Conservation (phyloP, 1,140 invertebrate genomes). For the Lepidurus arcticus region DNA sequence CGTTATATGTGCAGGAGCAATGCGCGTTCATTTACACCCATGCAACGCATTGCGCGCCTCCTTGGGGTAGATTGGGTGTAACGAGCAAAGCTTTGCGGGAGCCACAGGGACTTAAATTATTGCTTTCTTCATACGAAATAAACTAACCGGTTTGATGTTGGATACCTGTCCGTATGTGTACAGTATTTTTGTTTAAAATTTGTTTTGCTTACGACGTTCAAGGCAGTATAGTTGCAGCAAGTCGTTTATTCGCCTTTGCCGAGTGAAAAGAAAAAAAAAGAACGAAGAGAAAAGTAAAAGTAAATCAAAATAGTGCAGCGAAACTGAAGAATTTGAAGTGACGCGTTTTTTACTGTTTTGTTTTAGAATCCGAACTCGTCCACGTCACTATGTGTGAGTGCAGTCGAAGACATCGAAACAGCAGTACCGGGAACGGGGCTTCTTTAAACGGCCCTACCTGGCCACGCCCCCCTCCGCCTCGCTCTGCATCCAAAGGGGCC, state of each 20-base stretch:
- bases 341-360: not conserved
- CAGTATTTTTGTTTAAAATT: conserved; percentile 24
- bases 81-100: too few species aligned
- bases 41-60: too few species aligned
- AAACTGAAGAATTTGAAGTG: not conserved
- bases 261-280: too few species aligned
- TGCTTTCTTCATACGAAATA: too few species aligned
- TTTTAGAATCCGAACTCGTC: not conserved
- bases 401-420: conserved; percentile 1
- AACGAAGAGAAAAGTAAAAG: too few species aligned
- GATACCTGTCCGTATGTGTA: not conserved
- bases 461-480: not conserved
- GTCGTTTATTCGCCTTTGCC: too few species aligned
- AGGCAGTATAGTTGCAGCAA: too few species aligned
- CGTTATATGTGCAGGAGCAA: too few species aligned
- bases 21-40: too few species aligned
- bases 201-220: not conserved
- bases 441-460: not conserved
- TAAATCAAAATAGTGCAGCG: not conserved
- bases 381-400: not conserved
- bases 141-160: too few species aligned
- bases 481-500: not conserved
- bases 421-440: not conserved
- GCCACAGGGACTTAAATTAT: too few species aligned
- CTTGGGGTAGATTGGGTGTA: too few species aligned